These are phyloP conservation scores for Xylocopa sonorina DNA, from an alignment of 1,140 invertebrate genomes.

Conservation along the genomic window DNA sequence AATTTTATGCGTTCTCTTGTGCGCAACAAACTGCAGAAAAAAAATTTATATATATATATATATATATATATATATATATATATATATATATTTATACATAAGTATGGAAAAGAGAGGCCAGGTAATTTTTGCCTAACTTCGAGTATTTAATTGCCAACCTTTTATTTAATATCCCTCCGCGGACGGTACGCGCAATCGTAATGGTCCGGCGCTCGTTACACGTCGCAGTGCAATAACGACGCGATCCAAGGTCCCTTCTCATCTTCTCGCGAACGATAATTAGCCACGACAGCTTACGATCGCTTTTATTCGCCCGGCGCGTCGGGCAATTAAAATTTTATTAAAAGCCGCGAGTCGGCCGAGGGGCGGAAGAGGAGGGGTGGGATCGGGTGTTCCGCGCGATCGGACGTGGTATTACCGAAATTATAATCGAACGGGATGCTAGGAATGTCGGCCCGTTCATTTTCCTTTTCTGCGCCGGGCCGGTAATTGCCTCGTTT, in stretches of 20 bases:
- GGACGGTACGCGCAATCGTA: background rate
- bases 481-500: constrained; percentile 57
- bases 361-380: too few relatives aligned
- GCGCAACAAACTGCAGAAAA: background rate
- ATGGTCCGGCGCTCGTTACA: background rate
- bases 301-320: constrained; percentile 12
- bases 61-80: too few relatives aligned
- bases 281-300: constrained; percentile 11
- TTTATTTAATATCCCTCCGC: background rate
- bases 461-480: constrained; percentile 21
- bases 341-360: background rate
- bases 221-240: background rate
- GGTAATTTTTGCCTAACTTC: background rate
- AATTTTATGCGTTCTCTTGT: background rate
- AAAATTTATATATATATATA: too few relatives aligned
- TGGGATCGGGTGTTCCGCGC: too few relatives aligned
- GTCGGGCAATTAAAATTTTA: constrained; percentile 32
- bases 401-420: background rate
- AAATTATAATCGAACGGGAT: constrained; percentile 55
- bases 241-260: background rate
- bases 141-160: background rate
- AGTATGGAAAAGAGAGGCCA: background rate
- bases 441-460: constrained; percentile 42
- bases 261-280: constrained; percentile 10
- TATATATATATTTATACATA: too few relatives aligned